These are phyloP conservation scores for Xiphophorus birchmanni DNA, from an alignment of 2,797 vertebrate species.

Conservation along the genomic window DNA sequence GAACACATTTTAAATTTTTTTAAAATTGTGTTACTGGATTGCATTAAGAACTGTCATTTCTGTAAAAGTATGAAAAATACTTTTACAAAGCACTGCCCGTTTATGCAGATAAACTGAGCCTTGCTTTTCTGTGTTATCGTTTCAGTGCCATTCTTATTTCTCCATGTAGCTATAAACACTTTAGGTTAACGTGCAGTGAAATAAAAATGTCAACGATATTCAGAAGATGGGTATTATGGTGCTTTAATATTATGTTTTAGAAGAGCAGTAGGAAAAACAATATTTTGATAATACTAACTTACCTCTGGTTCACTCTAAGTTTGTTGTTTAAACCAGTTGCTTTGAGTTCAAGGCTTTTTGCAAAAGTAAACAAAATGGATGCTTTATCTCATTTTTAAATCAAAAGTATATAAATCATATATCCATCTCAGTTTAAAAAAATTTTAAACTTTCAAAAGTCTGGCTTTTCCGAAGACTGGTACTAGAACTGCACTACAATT, in stretches of 20 bases:
- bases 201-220: neutral
- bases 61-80: no score
- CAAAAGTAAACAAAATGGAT: neutral
- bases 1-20: no score
- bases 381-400: neutral
- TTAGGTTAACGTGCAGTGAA: neutral
- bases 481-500: slow-evolving; percentile 5
- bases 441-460: neutral
- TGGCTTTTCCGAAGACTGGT: neutral
- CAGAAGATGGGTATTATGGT: neutral
- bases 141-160: neutral
- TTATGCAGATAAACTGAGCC: neutral
- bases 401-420: neutral
- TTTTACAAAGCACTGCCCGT: no score
- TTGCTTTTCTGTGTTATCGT: neutral
- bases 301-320: slow-evolving; percentile 55
- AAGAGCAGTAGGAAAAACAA: neutral
- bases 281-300: slow-evolving; percentile 33
- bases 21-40: no score
- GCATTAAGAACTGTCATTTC: no score
- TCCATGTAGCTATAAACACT: neutral
- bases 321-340: slow-evolving; percentile 18
- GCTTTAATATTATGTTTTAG: neutral
- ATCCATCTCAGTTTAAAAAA: neutral
- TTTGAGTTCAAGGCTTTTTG: neutral